These are phyloP conservation scores for Himalopsyche kuldschensis DNA, from an alignment of 2,888 invertebrate species.

Conservation along the genomic window DNA sequence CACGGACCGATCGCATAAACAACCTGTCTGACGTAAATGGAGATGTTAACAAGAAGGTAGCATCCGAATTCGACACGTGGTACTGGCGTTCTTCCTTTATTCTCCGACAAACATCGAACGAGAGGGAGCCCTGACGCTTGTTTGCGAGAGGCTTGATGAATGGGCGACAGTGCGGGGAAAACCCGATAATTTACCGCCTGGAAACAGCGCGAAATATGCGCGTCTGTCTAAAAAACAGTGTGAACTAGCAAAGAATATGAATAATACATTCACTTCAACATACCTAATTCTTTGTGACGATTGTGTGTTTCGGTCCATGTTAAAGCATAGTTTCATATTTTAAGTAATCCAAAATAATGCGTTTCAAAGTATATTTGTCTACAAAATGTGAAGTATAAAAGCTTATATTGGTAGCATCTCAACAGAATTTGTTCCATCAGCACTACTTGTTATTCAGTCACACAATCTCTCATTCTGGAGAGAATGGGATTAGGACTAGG, in stretches of 20 bases:
- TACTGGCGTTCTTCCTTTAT: conserved; percentile 24
- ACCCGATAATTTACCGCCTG: conserved; percentile 37
- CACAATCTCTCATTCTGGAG: no score
- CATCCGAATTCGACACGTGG: conserved; percentile 32
- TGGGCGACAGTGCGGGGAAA: conserved; percentile 31
- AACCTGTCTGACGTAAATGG: conserved; percentile 33
- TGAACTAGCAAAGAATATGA: not conserved
- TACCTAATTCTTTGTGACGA: not conserved
- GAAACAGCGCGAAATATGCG: conserved; percentile 33
- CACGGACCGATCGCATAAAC: conserved; percentile 20
- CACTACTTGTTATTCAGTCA: no score
- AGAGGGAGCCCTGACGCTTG: conserved; percentile 1
- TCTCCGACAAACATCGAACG: not conserved
- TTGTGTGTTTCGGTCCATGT: not conserved
- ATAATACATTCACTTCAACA: not conserved
- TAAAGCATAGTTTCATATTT: no score
- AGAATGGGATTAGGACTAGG: no score
- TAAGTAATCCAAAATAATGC: no score
- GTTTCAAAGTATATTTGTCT: no score
- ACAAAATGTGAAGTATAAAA: no score
- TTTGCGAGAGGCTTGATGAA: conserved; percentile 32
- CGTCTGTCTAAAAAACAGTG: conserved; percentile 22
- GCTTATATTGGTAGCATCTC: no score
- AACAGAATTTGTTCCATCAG: no score
- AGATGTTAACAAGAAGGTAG: conserved; percentile 36